These are phyloP conservation scores for Lasioglossum baleicum DNA, from an alignment of 1,140 invertebrate genomes.

Conservation along the genomic window DNA sequence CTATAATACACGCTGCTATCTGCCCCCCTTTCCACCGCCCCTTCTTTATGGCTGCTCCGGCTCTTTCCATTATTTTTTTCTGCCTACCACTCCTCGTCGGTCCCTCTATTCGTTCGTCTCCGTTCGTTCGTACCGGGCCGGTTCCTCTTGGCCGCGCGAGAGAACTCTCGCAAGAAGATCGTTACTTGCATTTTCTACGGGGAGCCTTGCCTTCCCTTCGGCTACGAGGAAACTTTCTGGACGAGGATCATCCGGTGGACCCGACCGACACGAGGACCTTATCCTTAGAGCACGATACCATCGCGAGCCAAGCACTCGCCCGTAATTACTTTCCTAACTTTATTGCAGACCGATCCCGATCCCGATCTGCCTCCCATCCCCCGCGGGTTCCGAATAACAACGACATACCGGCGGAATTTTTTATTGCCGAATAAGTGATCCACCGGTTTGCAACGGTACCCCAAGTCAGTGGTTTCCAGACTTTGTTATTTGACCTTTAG, in stretches of 20 bases:
- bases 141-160: not conserved
- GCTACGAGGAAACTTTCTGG: conserved; percentile 35
- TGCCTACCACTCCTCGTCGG: not conserved
- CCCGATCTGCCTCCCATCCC: no score
- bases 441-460: no score
- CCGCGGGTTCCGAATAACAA: no score
- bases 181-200: conserved; percentile 49
- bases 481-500: no score
- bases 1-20: conserved; percentile 76
- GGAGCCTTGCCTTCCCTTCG: conserved; percentile 13
- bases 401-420: no score
- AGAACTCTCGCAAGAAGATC: conserved; percentile 25
- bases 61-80: conserved; percentile 48
- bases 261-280: not conserved
- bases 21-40: conserved; percentile 34
- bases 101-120: not conserved
- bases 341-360: conserved; percentile 4
- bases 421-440: no score
- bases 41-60: conserved; percentile 41
- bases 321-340: conserved; percentile 42
- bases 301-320: conserved; percentile 29
- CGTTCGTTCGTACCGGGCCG: not conserved
- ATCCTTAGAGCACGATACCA: conserved; percentile 17
- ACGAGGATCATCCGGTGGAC: not conserved
- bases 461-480: no score